Evolutionary conservation across 2,888 invertebrate genomes (phyloP).

Genomic region (Lingula anatina): DNA sequence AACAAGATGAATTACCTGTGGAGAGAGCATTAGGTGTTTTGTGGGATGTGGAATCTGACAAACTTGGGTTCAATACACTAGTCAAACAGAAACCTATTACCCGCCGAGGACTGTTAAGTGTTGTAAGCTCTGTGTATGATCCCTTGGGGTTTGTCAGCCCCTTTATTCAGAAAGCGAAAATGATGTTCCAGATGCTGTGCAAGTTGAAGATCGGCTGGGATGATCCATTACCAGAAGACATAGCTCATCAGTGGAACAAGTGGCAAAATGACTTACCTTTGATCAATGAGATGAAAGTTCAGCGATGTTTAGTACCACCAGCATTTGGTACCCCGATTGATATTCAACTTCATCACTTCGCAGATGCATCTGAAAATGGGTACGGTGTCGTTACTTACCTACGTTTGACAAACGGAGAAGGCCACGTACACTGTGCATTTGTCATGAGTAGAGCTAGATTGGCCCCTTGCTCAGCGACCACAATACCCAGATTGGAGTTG

Average conservation of each 20-base stretch:
- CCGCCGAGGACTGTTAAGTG: slow-evolving; percentile 1
- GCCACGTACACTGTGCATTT: slow-evolving; percentile 1
- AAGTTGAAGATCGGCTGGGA: slow-evolving; percentile 4
- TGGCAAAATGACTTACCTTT: slow-evolving; percentile 1
- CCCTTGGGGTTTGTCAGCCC: slow-evolving; percentile 6
- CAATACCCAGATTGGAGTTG: slow-evolving; percentile 5
- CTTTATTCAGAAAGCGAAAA: slow-evolving; percentile 1
- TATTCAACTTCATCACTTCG: slow-evolving; percentile 3
- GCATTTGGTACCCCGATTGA: neutral
- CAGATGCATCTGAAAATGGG: slow-evolving; percentile 5
- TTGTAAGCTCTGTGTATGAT: slow-evolving; percentile 4
- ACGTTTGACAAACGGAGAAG: neutral
- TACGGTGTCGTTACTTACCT: slow-evolving; percentile 4
- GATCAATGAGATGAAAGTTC: neutral
- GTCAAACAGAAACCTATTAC: neutral
- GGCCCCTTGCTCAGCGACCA: slow-evolving; percentile 4
- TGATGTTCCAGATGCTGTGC: slow-evolving; percentile 5
- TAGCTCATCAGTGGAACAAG: slow-evolving; percentile 1
- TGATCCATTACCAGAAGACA: slow-evolving; percentile 3
- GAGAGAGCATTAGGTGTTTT: slow-evolving; percentile 1
- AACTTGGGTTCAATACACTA: neutral
- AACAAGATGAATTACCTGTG: neutral
- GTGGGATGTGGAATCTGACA: slow-evolving; percentile 5
- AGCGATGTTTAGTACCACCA: slow-evolving; percentile 1
- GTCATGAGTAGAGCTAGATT: slow-evolving; percentile 4